phyloP scores from a whole-genome alignment of 1,140 invertebrate species.

The Papilio aristodemus region DNA sequence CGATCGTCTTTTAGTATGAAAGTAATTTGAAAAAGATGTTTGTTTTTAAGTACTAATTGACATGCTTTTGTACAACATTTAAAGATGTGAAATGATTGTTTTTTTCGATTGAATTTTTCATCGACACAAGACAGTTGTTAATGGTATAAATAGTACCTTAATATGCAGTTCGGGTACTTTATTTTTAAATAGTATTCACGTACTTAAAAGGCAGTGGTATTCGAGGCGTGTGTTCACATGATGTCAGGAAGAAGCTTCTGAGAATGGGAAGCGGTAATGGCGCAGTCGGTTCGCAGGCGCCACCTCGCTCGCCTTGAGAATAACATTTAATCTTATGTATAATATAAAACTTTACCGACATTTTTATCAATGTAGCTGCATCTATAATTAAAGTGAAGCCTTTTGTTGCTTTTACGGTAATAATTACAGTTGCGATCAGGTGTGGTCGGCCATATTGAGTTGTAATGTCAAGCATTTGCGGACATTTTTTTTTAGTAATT shows the following conservation, averaged over 20 bases:
- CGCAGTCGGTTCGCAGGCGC: conserved; percentile 16
- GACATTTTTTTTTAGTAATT: conserved; percentile 1
- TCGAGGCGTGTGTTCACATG: conserved; percentile 5
- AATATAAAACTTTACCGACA: conserved; percentile 30
- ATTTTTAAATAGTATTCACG: conserved; percentile 14
- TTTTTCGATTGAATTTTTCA: background rate
- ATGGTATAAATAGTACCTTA: background rate
- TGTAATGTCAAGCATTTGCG: conserved; percentile 22
- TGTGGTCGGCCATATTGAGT: conserved; percentile 27
- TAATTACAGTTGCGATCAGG: conserved; percentile 24
- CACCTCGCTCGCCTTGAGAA: conserved; percentile 25
- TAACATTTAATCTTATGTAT: conserved; percentile 23
- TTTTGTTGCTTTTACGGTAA: conserved; percentile 30
- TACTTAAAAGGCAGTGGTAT: conserved; percentile 10
- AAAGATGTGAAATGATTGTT: background rate
- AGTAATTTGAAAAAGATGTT: no score
- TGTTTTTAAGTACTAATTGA: no score
- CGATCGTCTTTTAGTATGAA: no score
- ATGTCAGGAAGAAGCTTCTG: conserved; percentile 21
- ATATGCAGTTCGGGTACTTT: background rate
- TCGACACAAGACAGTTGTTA: conserved; percentile 1
- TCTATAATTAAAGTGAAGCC: conserved; percentile 30
- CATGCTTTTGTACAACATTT: no score
- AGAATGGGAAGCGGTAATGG: conserved; percentile 26
- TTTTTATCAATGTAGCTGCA: conserved; percentile 33